Percentiles rank a stretch among this genome's conserved stretches.
Conservation (phyloP, 2,113 vertebrate species). For the Cranoglanis bouderius region DNA sequence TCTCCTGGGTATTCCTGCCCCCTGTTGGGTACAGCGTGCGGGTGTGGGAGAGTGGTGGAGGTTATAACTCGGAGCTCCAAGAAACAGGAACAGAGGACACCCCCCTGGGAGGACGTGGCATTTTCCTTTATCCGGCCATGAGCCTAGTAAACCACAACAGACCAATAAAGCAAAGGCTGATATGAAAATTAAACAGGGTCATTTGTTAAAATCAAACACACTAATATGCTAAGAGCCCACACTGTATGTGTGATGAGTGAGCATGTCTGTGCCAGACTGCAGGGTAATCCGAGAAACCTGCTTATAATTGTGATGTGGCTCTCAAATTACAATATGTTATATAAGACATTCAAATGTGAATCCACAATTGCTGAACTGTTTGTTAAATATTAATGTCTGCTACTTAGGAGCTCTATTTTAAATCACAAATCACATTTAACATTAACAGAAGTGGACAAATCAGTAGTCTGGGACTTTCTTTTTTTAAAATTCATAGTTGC, state of each 20-base stretch:
- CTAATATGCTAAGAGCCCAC: slow-evolving; percentile 52
- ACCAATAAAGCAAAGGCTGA: slow-evolving; percentile 44
- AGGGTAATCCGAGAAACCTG: neutral
- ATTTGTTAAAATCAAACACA: slow-evolving; percentile 59
- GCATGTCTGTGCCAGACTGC: slow-evolving; percentile 11
- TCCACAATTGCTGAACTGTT: neutral
- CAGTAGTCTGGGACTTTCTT: neutral
- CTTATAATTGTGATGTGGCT: neutral
- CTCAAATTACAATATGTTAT: neutral
- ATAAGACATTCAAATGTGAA: neutral
- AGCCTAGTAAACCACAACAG: slow-evolving; percentile 57
- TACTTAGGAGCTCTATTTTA: neutral
- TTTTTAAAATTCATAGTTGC: neutral
- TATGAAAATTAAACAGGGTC: slow-evolving; percentile 53
- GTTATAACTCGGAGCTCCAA: slow-evolving; percentile 30
- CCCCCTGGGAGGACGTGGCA: slow-evolving; percentile 48
- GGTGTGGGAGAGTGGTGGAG: slow-evolving; percentile 5
- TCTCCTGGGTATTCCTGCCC: slow-evolving; percentile 49
- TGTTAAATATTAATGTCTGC: neutral
- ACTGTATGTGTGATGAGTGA: slow-evolving; percentile 15
- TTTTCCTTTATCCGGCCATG: slow-evolving; percentile 45
- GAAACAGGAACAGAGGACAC: slow-evolving; percentile 20
- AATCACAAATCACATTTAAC: neutral
- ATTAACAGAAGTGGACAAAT: neutral
- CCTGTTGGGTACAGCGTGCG: slow-evolving; percentile 34